phyloP scores from a whole-genome alignment of 2,797 vertebrate species.

The Spizella passerina region DNA sequence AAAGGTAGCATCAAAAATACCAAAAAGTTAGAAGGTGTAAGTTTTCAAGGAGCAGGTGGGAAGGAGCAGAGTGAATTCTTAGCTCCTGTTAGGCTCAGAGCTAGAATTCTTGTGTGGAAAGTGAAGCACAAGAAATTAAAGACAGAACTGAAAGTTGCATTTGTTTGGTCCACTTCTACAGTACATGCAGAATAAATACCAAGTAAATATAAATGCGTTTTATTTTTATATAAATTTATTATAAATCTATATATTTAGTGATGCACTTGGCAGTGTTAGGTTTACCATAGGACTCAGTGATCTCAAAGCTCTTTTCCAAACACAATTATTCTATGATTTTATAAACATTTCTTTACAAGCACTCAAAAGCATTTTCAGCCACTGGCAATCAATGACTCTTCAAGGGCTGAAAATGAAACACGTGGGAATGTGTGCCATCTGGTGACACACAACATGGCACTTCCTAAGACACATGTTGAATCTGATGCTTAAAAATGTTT shows the following conservation, averaged over 20 bases:
- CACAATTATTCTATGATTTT: neutral
- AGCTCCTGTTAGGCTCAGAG: neutral
- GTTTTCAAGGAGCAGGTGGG: too few species aligned
- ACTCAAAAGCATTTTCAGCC: neutral
- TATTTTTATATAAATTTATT: neutral
- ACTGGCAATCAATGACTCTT: neutral
- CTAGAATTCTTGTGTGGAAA: neutral
- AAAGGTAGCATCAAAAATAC: neutral
- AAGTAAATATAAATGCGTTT: neutral
- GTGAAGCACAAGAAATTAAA: neutral
- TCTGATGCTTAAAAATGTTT: neutral
- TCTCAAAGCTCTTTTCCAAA: neutral
- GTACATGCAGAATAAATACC: neutral
- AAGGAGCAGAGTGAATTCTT: neutral
- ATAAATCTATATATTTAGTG: neutral
- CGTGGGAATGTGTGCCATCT: neutral
- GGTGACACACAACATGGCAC: neutral
- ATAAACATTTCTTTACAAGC: neutral
- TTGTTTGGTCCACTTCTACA: neutral
- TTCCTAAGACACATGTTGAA: neutral
- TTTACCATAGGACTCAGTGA: accelerated
- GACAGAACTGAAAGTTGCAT: neutral
- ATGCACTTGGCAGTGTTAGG: neutral
- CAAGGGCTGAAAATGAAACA: slow-evolving; percentile 5
- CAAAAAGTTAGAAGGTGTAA: neutral